Conservation (phyloP, 2,888 invertebrate species). For the Bellardia bayeri region DNA sequence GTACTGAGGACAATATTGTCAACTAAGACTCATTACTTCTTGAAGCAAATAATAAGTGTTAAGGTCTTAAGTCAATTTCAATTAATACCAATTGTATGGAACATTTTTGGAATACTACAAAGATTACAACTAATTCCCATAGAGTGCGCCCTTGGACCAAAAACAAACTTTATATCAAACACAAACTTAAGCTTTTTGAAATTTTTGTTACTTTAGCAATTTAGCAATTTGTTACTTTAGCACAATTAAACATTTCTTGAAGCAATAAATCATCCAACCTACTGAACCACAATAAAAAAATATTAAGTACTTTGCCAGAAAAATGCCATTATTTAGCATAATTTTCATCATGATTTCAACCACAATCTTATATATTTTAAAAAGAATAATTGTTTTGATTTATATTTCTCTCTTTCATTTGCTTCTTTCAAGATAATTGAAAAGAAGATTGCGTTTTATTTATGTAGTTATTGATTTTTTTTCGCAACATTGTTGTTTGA, state of each 20-base stretch:
- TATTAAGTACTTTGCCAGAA: neutral
- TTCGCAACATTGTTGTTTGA: neutral
- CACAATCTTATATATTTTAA: too few relatives aligned
- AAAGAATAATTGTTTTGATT: slow-evolving; percentile 27
- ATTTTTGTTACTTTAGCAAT: too few relatives aligned
- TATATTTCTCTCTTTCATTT: neutral
- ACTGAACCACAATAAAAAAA: neutral
- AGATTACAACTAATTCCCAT: too few relatives aligned
- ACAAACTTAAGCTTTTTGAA: too few relatives aligned
- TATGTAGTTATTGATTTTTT: neutral
- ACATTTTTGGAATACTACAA: too few relatives aligned
- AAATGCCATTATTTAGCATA: neutral
- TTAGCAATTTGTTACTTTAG: neutral
- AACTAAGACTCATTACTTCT: too few relatives aligned
- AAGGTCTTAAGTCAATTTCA: too few relatives aligned
- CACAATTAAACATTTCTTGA: neutral
- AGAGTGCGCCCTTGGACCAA: too few relatives aligned
- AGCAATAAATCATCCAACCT: neutral
- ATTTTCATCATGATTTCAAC: neutral
- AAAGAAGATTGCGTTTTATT: neutral
- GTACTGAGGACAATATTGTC: too few relatives aligned
- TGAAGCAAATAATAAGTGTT: too few relatives aligned
- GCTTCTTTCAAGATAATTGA: neutral
- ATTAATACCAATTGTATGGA: too few relatives aligned
- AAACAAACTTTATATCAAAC: too few relatives aligned